Conservation (phyloP, 2,888 invertebrate species). For the Sturmia bella region DNA sequence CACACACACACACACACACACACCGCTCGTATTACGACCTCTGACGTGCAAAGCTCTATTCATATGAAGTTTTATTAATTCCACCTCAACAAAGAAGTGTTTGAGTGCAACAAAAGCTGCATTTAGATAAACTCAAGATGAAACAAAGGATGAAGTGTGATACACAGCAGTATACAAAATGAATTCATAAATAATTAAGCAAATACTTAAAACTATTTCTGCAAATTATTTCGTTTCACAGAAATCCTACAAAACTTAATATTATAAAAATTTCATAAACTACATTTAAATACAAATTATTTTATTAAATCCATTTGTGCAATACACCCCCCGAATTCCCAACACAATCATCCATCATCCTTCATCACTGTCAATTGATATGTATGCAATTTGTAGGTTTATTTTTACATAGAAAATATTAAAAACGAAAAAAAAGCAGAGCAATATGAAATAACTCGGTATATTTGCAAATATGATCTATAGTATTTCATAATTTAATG, state of each 20-base stretch:
- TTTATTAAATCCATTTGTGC: not conserved
- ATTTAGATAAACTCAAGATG: not conserved
- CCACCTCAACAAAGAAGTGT: not conserved
- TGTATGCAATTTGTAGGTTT: slow-evolving; percentile 1
- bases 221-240: not conserved
- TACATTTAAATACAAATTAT: not conserved
- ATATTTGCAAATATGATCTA: slow-evolving; percentile 38
- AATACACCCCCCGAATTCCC: not conserved
- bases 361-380: slow-evolving; percentile 44
- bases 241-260: not conserved
- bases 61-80: not conserved
- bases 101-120: not conserved
- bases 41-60: not conserved
- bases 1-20: not conserved
- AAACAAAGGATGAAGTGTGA: not conserved
- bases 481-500: slow-evolving; percentile 42
- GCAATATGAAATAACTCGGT: slow-evolving; percentile 3
- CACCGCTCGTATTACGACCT: not conserved
- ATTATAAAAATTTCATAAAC: not conserved
- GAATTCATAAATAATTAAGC: not conserved
- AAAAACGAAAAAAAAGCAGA: not conserved
- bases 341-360: slow-evolving; percentile 41
- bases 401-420: not conserved
- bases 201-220: not conserved
- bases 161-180: not conserved